A percentile compares a stretch with the other conserved stretches of the same genome.
Conservation (phyloP, 1,140 invertebrate species). For the Probaryconus sp. region DNA sequence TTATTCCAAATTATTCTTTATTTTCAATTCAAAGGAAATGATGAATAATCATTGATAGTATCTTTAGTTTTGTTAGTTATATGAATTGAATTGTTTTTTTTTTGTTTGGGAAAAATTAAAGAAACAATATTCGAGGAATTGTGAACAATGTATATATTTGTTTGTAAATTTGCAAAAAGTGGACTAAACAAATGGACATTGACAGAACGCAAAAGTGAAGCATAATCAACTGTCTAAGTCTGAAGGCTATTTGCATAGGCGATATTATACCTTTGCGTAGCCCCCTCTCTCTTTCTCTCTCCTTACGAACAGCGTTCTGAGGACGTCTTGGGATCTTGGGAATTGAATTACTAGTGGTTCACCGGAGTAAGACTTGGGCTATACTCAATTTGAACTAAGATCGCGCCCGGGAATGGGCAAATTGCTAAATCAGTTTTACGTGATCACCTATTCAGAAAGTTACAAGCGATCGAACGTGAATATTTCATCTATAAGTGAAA, state of each 20-base stretch:
- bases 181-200: constrained; percentile 52
- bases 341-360: constrained; percentile 79
- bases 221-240: constrained; percentile 77
- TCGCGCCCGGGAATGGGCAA: constrained; percentile 75
- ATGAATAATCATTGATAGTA: too few species aligned
- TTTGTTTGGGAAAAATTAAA: too few species aligned
- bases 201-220: constrained; percentile 65
- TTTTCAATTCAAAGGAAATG: too few species aligned
- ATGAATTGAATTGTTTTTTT: too few species aligned
- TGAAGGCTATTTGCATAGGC: constrained; percentile 78
- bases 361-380: constrained; percentile 77
- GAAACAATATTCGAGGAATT: too few species aligned
- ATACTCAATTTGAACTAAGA: constrained; percentile 79
- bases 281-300: constrained; percentile 56
- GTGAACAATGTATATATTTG: too few species aligned
- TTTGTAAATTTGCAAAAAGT: constrained; percentile 45
- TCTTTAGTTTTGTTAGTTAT: too few species aligned
- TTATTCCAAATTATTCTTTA: too few species aligned
- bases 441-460: constrained; percentile 79
- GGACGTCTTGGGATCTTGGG: constrained; percentile 75
- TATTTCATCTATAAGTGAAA: constrained; percentile 64
- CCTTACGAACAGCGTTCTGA: constrained; percentile 57
- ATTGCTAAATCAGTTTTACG: constrained; percentile 79
- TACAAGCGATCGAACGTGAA: constrained; percentile 71
- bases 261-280: constrained; percentile 76